Base-by-base conservation (phyloP, 2,888 invertebrate species). In the Drosophila infuscata region DNA sequence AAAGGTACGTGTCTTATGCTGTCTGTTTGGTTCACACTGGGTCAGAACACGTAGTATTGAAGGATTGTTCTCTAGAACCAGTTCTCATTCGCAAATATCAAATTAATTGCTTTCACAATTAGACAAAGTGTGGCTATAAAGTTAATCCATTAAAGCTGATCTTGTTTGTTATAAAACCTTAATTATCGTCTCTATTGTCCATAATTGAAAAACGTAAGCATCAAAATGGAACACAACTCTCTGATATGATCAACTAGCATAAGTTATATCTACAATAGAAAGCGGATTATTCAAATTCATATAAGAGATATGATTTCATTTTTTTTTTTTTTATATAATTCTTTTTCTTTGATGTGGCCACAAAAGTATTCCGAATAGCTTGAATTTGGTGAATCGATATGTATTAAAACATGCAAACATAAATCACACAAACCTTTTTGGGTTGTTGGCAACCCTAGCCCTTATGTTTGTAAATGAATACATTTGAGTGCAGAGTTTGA, bases 401-500 rank as follows among this genome's bases (percentile, higher is more conserved):
- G 2, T 3, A 17, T 38, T 38, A 38, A n/a, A n/a, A 41, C 41
- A n/a, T 11, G 5, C 11, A n/a, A 9, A 9, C n/a, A n/a, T 43
- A n/a, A 43, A n/a, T n/a, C n/a, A 46, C 15, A 46, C 25, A 15
- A 15, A 46, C 25, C 25, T 46, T 46, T 25, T 25, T 25, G 3
- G 25, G 25, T 15, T 25, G 46, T 25, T 46, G 46, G 46, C 46
- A 46, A 46, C 46, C 46, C 46, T 46, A 46, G 46, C 46, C 46
- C 25, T 46, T 46, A 15, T 46, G 46, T 29, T 29, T 58, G 58
- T 53, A 72, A 73, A 58, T 49, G 54, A 57, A 48, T 70, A 53
- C 33, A 43, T 56, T 15, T 48, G 35, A 35, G 12, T 49, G 17
- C 49, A 17, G 25, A 30, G 29, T 25, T 64, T 9, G 49, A 64